Evolutionary conservation across 2,888 invertebrate species (phyloP).

Genomic region (Bhutanitis thaidina): DNA sequence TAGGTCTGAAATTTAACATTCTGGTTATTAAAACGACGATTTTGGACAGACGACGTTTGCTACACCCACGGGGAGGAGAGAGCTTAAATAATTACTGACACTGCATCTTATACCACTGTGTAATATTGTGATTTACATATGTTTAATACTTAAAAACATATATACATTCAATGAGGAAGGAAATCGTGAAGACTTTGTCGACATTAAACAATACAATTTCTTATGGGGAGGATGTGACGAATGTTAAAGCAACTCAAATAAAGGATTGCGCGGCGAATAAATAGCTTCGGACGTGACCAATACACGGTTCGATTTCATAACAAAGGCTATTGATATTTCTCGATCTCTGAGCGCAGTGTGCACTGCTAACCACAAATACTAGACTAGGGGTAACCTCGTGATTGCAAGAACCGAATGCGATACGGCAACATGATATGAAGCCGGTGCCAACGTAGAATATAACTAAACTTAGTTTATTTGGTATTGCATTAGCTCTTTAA

Average conservation of each 20-base stretch:
- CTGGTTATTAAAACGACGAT: too few species aligned
- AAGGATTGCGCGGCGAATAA: slow-evolving; percentile 30
- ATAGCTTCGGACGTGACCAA: slow-evolving; percentile 53
- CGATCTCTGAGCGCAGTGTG: slow-evolving; percentile 47
- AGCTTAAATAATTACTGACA: too few species aligned
- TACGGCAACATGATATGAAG: slow-evolving; percentile 12
- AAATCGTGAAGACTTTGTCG: too few species aligned
- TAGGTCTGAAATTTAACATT: too few species aligned
- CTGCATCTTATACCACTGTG: too few species aligned
- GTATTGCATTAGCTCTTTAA: too few species aligned
- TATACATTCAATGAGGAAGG: too few species aligned
- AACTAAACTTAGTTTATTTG: background rate
- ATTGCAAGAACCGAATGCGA: slow-evolving; percentile 18
- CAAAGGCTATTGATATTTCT: slow-evolving; percentile 56
- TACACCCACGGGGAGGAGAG: too few species aligned
- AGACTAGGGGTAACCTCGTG: slow-evolving; percentile 18
- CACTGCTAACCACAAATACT: slow-evolving; percentile 39
- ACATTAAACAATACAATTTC: too few species aligned
- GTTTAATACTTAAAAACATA: too few species aligned
- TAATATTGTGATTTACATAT: too few species aligned
- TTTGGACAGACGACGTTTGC: too few species aligned
- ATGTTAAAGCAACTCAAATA: slow-evolving; percentile 36
- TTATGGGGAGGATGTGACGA: background rate
- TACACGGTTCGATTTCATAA: slow-evolving; percentile 55
- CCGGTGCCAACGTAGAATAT: background rate